Evolutionary conservation across 2,888 invertebrate genomes (phyloP).

Genomic region (Creontiades dilutus): DNA sequence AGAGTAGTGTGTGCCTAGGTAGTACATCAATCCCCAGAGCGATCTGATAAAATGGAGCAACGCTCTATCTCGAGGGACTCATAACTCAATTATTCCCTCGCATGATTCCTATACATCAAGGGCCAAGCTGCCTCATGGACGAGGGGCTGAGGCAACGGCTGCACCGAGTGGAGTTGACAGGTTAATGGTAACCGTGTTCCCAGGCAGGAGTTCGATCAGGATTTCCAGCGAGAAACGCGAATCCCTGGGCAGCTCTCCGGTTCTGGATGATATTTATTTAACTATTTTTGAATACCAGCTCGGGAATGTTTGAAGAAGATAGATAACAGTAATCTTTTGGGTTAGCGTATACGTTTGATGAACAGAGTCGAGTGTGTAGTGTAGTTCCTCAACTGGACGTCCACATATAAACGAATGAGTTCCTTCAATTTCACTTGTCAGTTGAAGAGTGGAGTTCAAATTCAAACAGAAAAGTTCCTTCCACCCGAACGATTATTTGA

Average conservation of each 20-base stretch:
- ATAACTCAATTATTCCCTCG: conserved; percentile 25
- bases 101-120: conserved; percentile 26
- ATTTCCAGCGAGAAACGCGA: neutral
- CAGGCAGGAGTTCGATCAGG: neutral
- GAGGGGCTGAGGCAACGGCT: neutral
- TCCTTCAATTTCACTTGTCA: no score
- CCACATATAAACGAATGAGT: no score
- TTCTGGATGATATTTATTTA: neutral
- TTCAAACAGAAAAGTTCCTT: no score
- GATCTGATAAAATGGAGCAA: conserved; percentile 39
- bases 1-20: neutral
- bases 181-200: neutral
- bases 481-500: no score
- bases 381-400: no score
- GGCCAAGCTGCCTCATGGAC: neutral
- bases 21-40: neutral
- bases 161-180: conserved; percentile 17
- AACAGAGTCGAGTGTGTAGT: no score
- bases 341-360: no score
- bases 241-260: neutral
- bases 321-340: no score
- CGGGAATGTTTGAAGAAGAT: no score
- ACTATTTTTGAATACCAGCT: no score
- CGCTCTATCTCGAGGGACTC: neutral
- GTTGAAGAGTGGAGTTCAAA: no score